Conservation (phyloP, 2,113 vertebrate species). For the Eclectus roratus region DNA sequence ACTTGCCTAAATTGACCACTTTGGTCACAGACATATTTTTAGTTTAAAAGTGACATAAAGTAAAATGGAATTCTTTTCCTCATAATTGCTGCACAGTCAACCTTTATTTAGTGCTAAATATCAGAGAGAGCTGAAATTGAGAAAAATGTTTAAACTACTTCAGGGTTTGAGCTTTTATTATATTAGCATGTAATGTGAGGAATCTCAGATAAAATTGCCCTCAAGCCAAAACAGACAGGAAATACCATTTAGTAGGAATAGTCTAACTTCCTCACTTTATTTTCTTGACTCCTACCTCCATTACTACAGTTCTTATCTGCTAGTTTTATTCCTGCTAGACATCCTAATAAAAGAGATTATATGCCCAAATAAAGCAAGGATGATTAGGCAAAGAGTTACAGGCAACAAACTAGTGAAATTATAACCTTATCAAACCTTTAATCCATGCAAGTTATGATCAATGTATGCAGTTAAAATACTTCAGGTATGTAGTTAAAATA, state of each 20-base stretch:
- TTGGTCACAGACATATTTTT: background rate
- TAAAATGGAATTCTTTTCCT: background rate
- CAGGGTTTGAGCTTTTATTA: background rate
- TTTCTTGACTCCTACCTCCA: background rate
- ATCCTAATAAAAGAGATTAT: background rate
- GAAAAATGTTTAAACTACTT: background rate
- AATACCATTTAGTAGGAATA: background rate
- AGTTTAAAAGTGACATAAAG: background rate
- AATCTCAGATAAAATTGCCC: background rate
- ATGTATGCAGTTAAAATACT: background rate
- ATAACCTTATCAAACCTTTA: background rate
- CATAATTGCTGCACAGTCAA: background rate
- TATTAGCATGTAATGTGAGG: accelerated
- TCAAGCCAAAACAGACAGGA: background rate
- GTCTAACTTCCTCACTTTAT: background rate
- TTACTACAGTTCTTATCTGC: background rate
- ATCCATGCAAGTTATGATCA: background rate
- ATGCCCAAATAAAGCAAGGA: background rate
- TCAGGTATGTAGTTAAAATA: background rate
- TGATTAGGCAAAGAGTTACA: background rate
- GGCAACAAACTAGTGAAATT: background rate
- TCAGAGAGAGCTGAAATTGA: background rate
- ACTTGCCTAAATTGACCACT: background rate
- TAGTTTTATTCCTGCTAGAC: background rate
- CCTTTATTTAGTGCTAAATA: background rate